Base-by-base conservation (phyloP, 2,888 invertebrate genomes). In the Neocrepidodera transversa region DNA sequence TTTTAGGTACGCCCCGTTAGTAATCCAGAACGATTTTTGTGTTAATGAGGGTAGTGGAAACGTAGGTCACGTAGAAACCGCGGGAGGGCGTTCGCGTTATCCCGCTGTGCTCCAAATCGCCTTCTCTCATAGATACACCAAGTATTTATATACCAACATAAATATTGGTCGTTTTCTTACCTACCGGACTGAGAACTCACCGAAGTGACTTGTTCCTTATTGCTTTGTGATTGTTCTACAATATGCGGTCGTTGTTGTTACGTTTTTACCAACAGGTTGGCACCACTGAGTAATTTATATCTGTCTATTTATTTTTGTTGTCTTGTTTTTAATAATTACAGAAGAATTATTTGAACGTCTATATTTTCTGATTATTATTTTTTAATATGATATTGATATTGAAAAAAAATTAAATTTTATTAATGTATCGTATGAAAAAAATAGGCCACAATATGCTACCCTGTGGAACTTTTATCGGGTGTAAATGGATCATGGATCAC, bases 31-130 rank as follows among this genome's bases (percentile, higher is more conserved):
- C 76, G 75, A 76, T 77, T 76, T 77, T 76, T 76, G 73, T 72
- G 71, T 74, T 78, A 78, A 78, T 77, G 78, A 78, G 76, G 76
- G 78, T 76, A 76, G 74, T 74, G 75, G 74, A 74, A 76, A 74
- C 72, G 54, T 54, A 71, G 76, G 74, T 76, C 76, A 73, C 73
- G 71, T 74, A 69, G 62, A 68, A 40, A 47, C 68, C 62, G 42
- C 69, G 68, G 73, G 73, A 72, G 63, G 73, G 67, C 74, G 63
- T 65, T 70, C 69, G 61, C 56, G 63, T 74, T 74, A 68, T 72
- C 74, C 76, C 68, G 75, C 73, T 64, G 78, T 68, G 76, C 72
- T 71, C 74, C 71, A 73, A 68, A 71, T 69, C 70, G 67, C 67
- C 65, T n/a, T 68, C 65, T 65, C 64, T 63, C 65, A 66, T 66